A percentile compares a stretch with the other conserved stretches of the same genome.
phyloP scores from a whole-genome alignment of 2,797 vertebrate species.

The Muraenolepis orangiensis region DNA sequence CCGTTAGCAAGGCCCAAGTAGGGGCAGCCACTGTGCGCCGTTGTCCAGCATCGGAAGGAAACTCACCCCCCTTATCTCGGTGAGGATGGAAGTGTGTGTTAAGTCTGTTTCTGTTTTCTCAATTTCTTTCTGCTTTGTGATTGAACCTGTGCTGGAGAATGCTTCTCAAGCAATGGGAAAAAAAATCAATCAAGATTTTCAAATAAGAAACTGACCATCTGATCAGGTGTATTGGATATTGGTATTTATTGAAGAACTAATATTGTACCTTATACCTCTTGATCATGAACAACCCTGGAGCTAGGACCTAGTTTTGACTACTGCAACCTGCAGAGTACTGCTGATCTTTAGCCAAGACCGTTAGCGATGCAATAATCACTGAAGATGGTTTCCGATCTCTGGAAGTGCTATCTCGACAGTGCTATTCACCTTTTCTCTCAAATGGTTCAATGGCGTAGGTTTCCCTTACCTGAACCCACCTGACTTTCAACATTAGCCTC shows the following conservation, averaged over 20 bases:
- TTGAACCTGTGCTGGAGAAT: too few species aligned
- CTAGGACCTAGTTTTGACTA: too few species aligned
- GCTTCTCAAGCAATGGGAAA: too few species aligned
- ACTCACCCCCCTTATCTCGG: background rate
- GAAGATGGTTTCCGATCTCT: background rate
- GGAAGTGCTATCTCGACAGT: background rate
- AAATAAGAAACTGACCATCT: too few species aligned
- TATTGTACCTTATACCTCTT: too few species aligned
- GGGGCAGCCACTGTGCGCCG: background rate
- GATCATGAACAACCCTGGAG: too few species aligned
- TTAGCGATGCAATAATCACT: background rate
- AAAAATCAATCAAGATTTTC: too few species aligned
- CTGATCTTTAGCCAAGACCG: background rate
- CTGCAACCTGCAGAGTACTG: background rate
- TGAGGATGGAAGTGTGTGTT: background rate
- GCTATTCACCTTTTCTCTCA: too few species aligned
- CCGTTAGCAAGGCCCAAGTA: background rate
- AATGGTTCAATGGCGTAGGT: too few species aligned
- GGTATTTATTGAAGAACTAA: too few species aligned
- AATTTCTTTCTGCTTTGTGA: background rate
- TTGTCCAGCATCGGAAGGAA: background rate
- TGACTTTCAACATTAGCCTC: background rate
- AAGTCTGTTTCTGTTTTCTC: background rate
- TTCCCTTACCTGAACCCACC: too few species aligned
- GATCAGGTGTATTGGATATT: too few species aligned